Conservation (phyloP, 2,888 invertebrate species). For the Hydrotaea diabolus region DNA sequence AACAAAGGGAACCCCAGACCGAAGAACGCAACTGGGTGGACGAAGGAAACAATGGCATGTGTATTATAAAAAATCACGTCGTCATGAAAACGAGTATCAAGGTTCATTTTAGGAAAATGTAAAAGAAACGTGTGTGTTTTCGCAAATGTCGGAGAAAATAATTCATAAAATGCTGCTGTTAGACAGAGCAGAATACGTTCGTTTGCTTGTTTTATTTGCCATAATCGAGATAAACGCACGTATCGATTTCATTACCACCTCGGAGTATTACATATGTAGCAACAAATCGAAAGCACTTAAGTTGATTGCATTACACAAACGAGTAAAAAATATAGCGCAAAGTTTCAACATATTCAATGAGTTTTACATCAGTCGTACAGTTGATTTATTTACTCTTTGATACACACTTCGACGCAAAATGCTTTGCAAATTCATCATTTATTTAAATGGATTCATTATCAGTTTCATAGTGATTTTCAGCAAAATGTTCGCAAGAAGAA, state of each 20-base stretch:
- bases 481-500: no score
- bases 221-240: background rate
- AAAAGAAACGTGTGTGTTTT: constrained; percentile 14
- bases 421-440: no score
- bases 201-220: background rate
- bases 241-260: constrained; percentile 57
- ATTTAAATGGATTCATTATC: no score
- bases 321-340: constrained; percentile 15
- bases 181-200: background rate
- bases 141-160: constrained; percentile 14
- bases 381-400: no score
- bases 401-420: no score
- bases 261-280: constrained; percentile 33
- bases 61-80: constrained; percentile 26
- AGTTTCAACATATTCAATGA: background rate
- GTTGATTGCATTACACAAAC: constrained; percentile 60
- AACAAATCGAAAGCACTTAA: constrained; percentile 64
- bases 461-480: no score
- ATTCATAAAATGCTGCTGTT: constrained; percentile 6
- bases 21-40: background rate
- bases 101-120: constrained; percentile 24
- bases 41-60: constrained; percentile 31
- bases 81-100: background rate
- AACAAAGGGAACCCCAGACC: background rate
- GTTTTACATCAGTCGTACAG: background rate